Evolutionary conservation across 1,140 invertebrate species (phyloP).

Genomic region (Diabrotica virgifera): DNA sequence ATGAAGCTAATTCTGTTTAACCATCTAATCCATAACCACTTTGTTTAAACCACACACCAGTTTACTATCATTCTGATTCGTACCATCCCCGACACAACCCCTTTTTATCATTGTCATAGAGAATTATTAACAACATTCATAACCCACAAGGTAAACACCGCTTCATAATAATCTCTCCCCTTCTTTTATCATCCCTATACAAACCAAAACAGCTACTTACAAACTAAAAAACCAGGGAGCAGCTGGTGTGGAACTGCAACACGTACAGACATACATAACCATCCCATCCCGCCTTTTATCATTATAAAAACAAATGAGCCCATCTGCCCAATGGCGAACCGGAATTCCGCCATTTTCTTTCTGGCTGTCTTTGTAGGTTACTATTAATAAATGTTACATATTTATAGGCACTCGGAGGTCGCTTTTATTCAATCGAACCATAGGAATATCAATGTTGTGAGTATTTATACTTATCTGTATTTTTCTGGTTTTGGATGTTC

Average conservation of each 20-base stretch:
- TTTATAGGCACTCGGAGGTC: no score
- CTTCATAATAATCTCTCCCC: constrained; percentile 5
- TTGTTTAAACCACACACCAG: not conserved
- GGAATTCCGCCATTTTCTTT: constrained; percentile 28
- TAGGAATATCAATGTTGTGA: no score
- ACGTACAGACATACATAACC: not conserved
- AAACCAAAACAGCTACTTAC: constrained; percentile 13
- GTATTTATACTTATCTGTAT: no score
- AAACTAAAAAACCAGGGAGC: constrained; percentile 13
- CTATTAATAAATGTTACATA: no score
- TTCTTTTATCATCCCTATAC: constrained; percentile 7
- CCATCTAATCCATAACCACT: not conserved
- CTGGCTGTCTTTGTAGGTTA: constrained; percentile 7
- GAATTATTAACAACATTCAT: constrained; percentile 7
- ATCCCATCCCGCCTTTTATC: constrained; percentile 10
- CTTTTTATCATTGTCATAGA: constrained; percentile 6
- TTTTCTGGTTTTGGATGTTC: no score
- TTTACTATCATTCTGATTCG: not conserved
- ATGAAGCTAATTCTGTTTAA: no score
- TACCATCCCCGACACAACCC: not conserved
- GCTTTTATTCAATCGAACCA: no score
- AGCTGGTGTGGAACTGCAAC: constrained; percentile 10
- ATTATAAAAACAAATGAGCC: constrained; percentile 25
- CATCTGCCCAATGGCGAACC: constrained; percentile 29
- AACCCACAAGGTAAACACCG: constrained; percentile 14